These are phyloP conservation scores for Nannospalax galili DNA, from an alignment of 2,113 vertebrate species.

Conservation along the genomic window DNA sequence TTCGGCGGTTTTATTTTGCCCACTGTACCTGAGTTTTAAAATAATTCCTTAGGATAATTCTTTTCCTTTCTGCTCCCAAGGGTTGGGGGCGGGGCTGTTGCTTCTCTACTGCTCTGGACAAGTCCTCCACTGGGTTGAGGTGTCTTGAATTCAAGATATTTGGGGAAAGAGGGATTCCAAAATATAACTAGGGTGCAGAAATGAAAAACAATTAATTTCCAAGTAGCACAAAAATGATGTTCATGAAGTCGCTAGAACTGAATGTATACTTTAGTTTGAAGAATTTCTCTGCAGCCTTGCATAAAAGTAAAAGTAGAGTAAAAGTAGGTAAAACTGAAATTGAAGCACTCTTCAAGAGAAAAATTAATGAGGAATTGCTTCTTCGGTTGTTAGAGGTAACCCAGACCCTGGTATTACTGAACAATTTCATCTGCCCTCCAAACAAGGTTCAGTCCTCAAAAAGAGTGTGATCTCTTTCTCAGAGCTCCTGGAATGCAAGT, in stretches of 20 bases:
- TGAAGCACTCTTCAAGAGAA: not conserved
- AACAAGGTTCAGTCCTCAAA: not conserved
- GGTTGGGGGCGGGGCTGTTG: constrained; percentile 81
- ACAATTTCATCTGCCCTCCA: not conserved
- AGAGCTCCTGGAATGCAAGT: not conserved
- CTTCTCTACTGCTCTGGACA: constrained; percentile 63
- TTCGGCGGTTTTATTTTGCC: constrained; percentile 47
- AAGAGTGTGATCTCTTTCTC: not conserved
- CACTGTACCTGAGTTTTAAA: constrained; percentile 20
- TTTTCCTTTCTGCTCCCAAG: constrained; percentile 73
- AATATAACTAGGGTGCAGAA: not conserved
- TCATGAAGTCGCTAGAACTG: not conserved
- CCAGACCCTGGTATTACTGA: not conserved
- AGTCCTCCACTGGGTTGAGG: constrained; percentile 57
- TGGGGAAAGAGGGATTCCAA: not conserved
- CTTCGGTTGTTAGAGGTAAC: not conserved
- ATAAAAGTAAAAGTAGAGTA: not conserved
- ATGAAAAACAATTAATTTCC: constrained; percentile 22
- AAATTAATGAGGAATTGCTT: not conserved
- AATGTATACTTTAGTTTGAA: not conserved
- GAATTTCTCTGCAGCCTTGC: not conserved
- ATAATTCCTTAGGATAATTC: constrained; percentile 65
- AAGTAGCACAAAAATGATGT: not conserved
- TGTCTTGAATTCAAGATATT: constrained; percentile 49
- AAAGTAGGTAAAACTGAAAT: not conserved